A percentile compares a stretch with the other conserved stretches of the same genome.
These are phyloP conservation scores for Mesitornis unicolor DNA, from an alignment of 2,113 vertebrate species.

Conservation along the genomic window DNA sequence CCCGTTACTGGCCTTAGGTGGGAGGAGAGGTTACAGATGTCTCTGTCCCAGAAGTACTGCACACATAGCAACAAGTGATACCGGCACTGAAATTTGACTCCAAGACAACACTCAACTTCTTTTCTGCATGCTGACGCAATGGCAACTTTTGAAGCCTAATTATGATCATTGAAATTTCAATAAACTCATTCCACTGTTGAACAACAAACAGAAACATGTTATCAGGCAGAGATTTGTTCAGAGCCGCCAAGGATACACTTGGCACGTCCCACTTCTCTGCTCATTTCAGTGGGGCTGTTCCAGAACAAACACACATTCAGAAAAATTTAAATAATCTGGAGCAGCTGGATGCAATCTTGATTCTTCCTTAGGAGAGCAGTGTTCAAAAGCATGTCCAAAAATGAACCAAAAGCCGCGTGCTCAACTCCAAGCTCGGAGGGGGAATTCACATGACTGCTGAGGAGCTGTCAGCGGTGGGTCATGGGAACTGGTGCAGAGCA, in stretches of 20 bases:
- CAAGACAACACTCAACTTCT: not conserved
- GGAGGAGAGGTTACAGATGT: not conserved
- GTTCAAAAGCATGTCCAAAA: not conserved
- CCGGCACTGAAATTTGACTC: not conserved
- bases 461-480: not conserved
- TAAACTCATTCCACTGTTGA: slow-evolving; percentile 8
- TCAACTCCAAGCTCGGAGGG: not conserved
- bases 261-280: not conserved
- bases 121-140: not conserved
- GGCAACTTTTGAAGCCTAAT: not conserved
- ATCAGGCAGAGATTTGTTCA: slow-evolving; percentile 25
- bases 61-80: rapidly evolving
- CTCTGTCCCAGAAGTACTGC: not conserved
- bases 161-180: not conserved
- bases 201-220: slow-evolving; percentile 18
- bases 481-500: not conserved
- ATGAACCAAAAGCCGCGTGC: not conserved
- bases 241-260: slow-evolving; percentile 11
- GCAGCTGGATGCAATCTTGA: slow-evolving; percentile 43
- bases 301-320: slow-evolving; percentile 6
- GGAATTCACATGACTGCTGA: not conserved
- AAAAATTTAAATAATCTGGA: slow-evolving; percentile 34
- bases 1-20: not conserved
- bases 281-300: slow-evolving; percentile 7
- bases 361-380: not conserved